Evolutionary conservation across 2,113 vertebrate species (phyloP).

Genomic region (Etia nguti): DNA sequence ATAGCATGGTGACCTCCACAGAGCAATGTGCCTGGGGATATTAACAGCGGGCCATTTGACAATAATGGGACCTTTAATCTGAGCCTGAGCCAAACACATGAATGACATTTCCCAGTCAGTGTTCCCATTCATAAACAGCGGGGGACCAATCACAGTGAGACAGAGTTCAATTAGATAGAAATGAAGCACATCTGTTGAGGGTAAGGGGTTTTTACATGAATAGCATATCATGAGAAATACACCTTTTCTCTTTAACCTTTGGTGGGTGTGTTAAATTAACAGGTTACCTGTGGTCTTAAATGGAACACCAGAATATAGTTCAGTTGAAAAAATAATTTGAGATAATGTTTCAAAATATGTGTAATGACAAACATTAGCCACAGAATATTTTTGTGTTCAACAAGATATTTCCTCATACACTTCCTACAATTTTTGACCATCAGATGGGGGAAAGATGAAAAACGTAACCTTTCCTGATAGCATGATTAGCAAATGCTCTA

Average conservation of each 20-base stretch:
- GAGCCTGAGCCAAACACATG: slow-evolving; percentile 49
- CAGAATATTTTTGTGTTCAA: neutral
- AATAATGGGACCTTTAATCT: slow-evolving; percentile 61
- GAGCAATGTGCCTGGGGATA: slow-evolving; percentile 38
- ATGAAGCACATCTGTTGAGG: slow-evolving; percentile 55
- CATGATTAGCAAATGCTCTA: neutral
- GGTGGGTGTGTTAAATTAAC: neutral
- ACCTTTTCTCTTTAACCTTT: neutral
- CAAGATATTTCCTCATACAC: neutral
- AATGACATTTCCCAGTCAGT: slow-evolving; percentile 58
- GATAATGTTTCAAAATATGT: neutral
- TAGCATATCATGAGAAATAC: neutral
- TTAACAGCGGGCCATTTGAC: slow-evolving; percentile 36
- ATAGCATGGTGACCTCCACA: slow-evolving; percentile 55
- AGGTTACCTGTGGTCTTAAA: neutral
- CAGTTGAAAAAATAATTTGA: neutral
- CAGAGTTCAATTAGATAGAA: slow-evolving; percentile 52
- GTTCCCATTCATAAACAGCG: slow-evolving; percentile 53
- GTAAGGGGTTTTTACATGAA: neutral
- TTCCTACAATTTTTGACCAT: neutral
- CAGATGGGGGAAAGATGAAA: neutral
- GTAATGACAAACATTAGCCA: neutral
- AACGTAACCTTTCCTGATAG: neutral
- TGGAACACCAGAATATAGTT: neutral
- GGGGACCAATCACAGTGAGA: slow-evolving; percentile 56